Evolutionary conservation across 2,113 vertebrate genomes (phyloP).

Genomic region (Centropus unirufus): DNA sequence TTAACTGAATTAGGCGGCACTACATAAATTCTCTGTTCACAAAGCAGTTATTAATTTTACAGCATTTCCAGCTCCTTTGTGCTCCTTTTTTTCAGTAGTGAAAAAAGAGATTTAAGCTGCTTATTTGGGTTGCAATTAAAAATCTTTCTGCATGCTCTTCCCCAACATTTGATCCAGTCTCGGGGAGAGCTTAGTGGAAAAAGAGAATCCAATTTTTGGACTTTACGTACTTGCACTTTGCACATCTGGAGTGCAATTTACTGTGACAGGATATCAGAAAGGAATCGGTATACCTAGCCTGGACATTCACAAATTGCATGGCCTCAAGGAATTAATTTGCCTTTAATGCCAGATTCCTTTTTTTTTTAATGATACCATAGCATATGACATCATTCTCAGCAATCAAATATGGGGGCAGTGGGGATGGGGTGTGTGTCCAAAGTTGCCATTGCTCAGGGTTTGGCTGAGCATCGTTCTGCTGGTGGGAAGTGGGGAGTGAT

Average conservation of each 20-base stretch:
- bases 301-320: neutral
- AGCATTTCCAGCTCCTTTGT: neutral
- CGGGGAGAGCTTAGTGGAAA: neutral
- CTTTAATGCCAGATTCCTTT: neutral
- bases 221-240: neutral
- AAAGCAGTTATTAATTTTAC: neutral
- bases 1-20: neutral
- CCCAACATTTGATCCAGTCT: neutral
- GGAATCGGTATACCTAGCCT: neutral
- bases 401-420: rapidly evolving
- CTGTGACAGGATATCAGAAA: neutral
- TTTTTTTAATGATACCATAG: neutral
- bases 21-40: neutral
- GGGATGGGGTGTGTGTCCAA: neutral
- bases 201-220: neutral
- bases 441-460: neutral
- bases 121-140: neutral
- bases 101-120: neutral
- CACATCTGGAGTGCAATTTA: neutral
- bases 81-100: neutral
- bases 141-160: neutral
- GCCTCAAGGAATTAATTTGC: neutral
- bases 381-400: neutral
- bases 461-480: rapidly evolving
- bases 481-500: neutral